phyloP scores from a whole-genome alignment of 2,888 invertebrate species.

The Junonia oenone region DNA sequence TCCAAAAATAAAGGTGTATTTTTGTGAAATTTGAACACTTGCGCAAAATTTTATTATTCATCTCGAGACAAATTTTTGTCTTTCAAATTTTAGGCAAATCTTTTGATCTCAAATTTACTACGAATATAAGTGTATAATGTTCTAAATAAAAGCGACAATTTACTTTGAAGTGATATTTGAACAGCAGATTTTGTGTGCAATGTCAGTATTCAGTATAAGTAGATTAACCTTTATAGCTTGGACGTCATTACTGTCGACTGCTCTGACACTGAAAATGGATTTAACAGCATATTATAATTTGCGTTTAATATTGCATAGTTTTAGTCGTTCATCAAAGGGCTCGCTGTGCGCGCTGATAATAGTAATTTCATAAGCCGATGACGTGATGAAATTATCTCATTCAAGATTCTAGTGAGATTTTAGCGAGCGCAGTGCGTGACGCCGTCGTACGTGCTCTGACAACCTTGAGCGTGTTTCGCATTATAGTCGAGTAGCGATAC shows the following conservation, averaged over 20 bases:
- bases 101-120: conserved; percentile 11
- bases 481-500: conserved; percentile 40
- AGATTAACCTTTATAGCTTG: too few species aligned
- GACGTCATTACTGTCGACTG: too few species aligned
- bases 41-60: conserved; percentile 1
- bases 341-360: not conserved
- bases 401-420: conserved; percentile 44
- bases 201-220: too few species aligned
- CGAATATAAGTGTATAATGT: not conserved
- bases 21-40: conserved; percentile 8
- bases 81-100: conserved; percentile 6
- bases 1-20: conserved; percentile 29
- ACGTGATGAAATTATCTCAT: conserved; percentile 37
- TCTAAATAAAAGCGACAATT: not conserved
- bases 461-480: conserved; percentile 60
- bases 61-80: conserved; percentile 11
- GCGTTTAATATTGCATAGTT: too few species aligned
- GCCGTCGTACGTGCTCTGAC: conserved; percentile 38
- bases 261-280: too few species aligned
- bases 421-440: conserved; percentile 44
- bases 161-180: not conserved
- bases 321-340: not conserved
- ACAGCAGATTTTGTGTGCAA: too few species aligned
- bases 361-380: conserved; percentile 13
- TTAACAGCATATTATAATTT: too few species aligned